Evolutionary conservation across 92 coral and sea anemone species (phyloP).

Genomic region (Nematostella vectensis): DNA sequence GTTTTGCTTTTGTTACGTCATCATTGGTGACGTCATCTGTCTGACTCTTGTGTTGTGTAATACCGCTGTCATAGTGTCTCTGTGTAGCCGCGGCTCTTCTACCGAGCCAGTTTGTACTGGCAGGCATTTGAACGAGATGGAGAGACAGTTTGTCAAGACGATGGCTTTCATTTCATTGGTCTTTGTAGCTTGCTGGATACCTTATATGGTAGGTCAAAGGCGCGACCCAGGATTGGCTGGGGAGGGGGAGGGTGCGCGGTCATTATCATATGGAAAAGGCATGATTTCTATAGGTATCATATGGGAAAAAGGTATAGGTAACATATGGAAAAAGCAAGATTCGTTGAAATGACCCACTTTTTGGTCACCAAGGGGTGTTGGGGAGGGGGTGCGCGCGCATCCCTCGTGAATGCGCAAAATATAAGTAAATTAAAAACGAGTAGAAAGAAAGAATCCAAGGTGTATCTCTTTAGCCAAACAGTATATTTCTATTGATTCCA

Average conservation of each 20-base stretch:
- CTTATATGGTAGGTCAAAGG: conserved; percentile 46
- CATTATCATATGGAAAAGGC: too few species aligned
- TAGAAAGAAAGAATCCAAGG: too few species aligned
- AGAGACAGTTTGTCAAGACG: conserved; percentile 53
- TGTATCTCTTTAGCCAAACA: too few species aligned
- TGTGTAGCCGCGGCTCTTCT: conserved; percentile 22
- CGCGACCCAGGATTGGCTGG: neutral
- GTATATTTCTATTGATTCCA: too few species aligned
- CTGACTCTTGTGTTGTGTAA: conserved; percentile 48
- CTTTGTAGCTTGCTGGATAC: conserved; percentile 59
- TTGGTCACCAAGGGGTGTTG: too few species aligned
- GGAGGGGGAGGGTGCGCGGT: conserved; percentile 1
- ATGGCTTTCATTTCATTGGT: conserved; percentile 60
- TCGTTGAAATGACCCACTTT: too few species aligned
- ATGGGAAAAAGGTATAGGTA: too few species aligned
- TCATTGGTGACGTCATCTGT: conserved; percentile 39
- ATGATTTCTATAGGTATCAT: too few species aligned
- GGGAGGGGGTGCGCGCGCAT: too few species aligned
- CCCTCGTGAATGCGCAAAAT: too few species aligned
- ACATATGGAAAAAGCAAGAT: too few species aligned
- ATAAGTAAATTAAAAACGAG: too few species aligned
- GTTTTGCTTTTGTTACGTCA: conserved; percentile 48
- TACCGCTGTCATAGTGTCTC: conserved; percentile 33
- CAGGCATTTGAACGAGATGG: conserved; percentile 7
- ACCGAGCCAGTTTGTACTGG: conserved; percentile 8